Evolutionary conservation across 2,888 invertebrate species (phyloP).

Genomic region (Oscheius sp.): DNA sequence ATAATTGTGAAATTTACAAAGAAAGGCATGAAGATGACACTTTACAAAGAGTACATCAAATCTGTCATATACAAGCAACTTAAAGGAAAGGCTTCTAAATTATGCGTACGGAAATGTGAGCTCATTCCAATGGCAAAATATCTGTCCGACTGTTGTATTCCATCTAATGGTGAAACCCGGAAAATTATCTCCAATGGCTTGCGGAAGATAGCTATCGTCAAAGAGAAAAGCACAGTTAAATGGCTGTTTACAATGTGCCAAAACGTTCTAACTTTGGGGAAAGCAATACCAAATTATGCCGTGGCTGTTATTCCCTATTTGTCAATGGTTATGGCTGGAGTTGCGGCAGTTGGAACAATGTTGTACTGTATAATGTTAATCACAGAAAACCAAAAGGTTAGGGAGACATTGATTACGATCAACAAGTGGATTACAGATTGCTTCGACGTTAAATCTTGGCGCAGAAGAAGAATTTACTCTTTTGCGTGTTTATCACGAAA

Average conservation of each 20-base stretch:
- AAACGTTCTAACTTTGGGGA: not conserved
- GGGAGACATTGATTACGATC: not conserved
- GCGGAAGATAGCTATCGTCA: conserved; percentile 3
- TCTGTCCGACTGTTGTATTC: not conserved
- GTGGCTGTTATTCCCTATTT: not conserved
- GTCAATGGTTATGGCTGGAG: not conserved
- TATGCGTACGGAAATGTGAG: not conserved
- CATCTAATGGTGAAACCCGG: not conserved
- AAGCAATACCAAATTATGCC: not conserved
- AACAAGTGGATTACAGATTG: not conserved
- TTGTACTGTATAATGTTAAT: conserved; percentile 17
- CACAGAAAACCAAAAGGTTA: conserved; percentile 10
- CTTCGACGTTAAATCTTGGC: not conserved
- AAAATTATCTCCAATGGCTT: conserved; percentile 1
- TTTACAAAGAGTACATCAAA: not conserved
- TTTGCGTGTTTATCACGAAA: conserved; percentile 2
- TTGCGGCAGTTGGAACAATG: conserved; percentile 27
- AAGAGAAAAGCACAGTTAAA: not conserved
- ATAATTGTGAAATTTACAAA: not conserved
- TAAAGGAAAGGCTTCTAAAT: not conserved
- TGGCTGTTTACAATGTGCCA: not conserved
- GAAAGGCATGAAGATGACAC: not conserved
- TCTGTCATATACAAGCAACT: not conserved
- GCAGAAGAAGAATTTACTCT: conserved; percentile 18
- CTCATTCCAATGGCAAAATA: not conserved